Evolutionary conservation across 2,888 invertebrate genomes (phyloP).

Genomic region (Toxonevra muliebris): DNA sequence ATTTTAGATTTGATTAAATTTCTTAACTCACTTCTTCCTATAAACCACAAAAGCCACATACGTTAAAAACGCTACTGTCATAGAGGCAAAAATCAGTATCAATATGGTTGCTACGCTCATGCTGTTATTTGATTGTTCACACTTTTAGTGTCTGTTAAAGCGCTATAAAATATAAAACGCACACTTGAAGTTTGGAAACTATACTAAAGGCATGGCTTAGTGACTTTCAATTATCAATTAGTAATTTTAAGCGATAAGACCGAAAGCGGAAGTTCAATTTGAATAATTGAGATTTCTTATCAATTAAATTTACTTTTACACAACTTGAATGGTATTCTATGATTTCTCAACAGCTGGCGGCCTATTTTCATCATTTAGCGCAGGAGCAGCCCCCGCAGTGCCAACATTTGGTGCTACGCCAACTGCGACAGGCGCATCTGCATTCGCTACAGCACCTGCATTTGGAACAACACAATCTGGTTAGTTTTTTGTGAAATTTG

Average conservation of each 20-base stretch:
- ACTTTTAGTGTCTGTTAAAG: not conserved
- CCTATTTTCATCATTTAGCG: slow-evolving; percentile 52
- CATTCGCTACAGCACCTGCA: slow-evolving; percentile 49
- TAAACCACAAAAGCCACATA: slow-evolving; percentile 46
- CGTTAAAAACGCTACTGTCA: slow-evolving; percentile 25
- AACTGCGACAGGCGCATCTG: slow-evolving; percentile 32
- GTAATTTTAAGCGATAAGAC: slow-evolving; percentile 12
- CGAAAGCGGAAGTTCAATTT: slow-evolving; percentile 12
- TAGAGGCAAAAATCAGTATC: no score
- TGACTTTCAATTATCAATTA: not conserved
- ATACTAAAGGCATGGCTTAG: not conserved
- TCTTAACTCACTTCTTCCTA: slow-evolving; percentile 46
- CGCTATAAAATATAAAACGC: slow-evolving; percentile 4
- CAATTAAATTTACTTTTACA: not conserved
- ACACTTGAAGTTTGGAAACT: not conserved
- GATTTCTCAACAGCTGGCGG: slow-evolving; percentile 48
- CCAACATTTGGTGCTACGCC: slow-evolving; percentile 45
- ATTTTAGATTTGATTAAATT: not conserved
- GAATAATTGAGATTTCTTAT: not conserved
- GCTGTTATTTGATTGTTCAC: no score
- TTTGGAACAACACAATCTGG: slow-evolving; percentile 37
- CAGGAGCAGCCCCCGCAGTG: slow-evolving; percentile 37
- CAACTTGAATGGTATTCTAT: not conserved
- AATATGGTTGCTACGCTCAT: slow-evolving; percentile 18
- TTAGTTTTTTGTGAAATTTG: slow-evolving; percentile 17